Evolutionary conservation across 1,140 invertebrate genomes (phyloP), one percentile per base, ranked within the genome.

Genomic region (Aphidius ervi): DNA sequence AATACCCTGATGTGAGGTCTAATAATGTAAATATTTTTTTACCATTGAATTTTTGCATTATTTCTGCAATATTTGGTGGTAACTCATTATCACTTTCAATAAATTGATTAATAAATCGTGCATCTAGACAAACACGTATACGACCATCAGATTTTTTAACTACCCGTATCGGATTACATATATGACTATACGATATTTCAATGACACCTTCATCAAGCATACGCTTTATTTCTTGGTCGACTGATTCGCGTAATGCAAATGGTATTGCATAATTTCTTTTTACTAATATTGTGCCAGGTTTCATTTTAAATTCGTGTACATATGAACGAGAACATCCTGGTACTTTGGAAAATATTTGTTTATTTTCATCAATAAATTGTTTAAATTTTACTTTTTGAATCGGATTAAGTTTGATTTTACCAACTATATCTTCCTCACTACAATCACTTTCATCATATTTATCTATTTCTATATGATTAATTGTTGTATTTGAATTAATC

Each of bases 261-360:
- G 67, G 67, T 16, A 70, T 61, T 5, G 68, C 68, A 59, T 71
- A 68, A 23, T 64, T 41, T 43, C 52, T 56, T 42, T 52, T 46
- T 41, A 58, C 46, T 23, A 46, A 57, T 20, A 37, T 49, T 54
- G 46, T 58, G n/a, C 9, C 41, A 43, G 53, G 52, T 20, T 57
- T 57, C 43, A 47, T 47, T 58, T 58, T 43, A 46, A 61, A 23
- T 40, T 42, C n/a, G 41, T 49, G 46, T 58, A 48, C 7, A 16
- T 48, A 58, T 40, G 48, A 23, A n/a, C 48, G 37, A 9, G 47
- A 48, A 23, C 46, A 58, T 1, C 56, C 56, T 3, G 56, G 56
- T 9, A 48, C 40, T 42, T 58, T 9, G 5, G 46, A 58, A 49
- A 58, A 49, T 9, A 41, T 7, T 16, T 7, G 6, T 41, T 46